phyloP scores from a whole-genome alignment of 2,888 invertebrate species.

The Exocentrus adspersus region DNA sequence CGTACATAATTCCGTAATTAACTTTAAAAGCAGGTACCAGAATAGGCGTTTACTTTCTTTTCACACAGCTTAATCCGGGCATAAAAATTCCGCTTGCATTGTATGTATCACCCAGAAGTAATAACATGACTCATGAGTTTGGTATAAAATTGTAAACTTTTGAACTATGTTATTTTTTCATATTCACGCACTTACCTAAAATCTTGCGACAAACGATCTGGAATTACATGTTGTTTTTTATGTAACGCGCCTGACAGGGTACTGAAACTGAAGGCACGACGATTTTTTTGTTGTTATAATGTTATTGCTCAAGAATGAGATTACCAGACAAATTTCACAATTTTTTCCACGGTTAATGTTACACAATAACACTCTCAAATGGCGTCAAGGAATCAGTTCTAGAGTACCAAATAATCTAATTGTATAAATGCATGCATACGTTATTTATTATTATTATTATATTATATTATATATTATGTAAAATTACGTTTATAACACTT shows the following conservation, averaged over 20 bases:
- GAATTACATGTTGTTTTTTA: no score
- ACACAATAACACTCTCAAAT: no score
- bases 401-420: no score
- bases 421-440: no score
- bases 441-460: no score
- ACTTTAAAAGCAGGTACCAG: constrained; percentile 2
- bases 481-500: no score
- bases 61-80: constrained; percentile 11
- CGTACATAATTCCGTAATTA: constrained; percentile 12
- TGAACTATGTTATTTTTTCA: not conserved
- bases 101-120: not conserved
- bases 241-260: not conserved
- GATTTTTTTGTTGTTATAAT: not conserved
- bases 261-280: not conserved
- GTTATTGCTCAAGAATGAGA: not conserved
- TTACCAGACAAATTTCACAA: not conserved
- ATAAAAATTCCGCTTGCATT: constrained; percentile 9
- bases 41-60: constrained; percentile 12
- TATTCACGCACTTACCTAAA: no score
- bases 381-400: no score
- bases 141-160: not conserved
- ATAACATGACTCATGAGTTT: not conserved
- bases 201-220: no score
- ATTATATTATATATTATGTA: no score
- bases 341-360: not conserved